These are phyloP conservation scores for Gallinago solitaria DNA, from an alignment of 2,797 vertebrate species.

Conservation along the genomic window DNA sequence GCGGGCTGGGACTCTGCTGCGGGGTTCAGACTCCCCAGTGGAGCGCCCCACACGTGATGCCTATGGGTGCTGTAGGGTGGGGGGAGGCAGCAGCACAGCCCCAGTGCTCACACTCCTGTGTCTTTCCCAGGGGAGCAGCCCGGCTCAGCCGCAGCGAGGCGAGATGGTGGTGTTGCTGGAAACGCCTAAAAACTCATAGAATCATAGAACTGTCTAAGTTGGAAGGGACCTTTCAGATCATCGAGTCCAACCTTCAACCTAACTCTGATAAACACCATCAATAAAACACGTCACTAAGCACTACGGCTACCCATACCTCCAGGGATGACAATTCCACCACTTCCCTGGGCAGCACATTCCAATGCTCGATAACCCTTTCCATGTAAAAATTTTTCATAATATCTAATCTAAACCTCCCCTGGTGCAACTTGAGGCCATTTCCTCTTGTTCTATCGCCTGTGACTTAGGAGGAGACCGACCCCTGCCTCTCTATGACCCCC, in stretches of 20 bases:
- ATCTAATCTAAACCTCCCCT: background rate
- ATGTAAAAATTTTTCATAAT: background rate
- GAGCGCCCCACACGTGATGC: background rate
- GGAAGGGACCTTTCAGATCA: background rate
- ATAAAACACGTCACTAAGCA: background rate
- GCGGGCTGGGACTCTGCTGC: rapidly evolving
- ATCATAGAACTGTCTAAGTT: background rate
- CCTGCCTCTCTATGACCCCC: background rate
- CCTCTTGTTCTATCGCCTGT: background rate
- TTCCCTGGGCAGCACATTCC: background rate
- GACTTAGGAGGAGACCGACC: background rate
- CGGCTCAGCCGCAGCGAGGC: rapidly evolving
- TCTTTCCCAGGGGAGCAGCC: background rate
- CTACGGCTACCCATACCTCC: background rate
- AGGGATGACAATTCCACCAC: background rate
- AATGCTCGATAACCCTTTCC: background rate
- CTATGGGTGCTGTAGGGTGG: rapidly evolving
- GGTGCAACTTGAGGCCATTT: background rate
- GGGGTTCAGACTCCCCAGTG: background rate
- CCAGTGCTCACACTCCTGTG: rapidly evolving
- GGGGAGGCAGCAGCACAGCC: background rate
- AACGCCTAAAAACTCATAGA: background rate
- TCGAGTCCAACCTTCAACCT: background rate
- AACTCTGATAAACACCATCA: background rate
- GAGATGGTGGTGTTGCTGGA: background rate